phyloP scores from a whole-genome alignment of 64 coral and sea anemone genomes.

The Montipora sp. region DNA sequence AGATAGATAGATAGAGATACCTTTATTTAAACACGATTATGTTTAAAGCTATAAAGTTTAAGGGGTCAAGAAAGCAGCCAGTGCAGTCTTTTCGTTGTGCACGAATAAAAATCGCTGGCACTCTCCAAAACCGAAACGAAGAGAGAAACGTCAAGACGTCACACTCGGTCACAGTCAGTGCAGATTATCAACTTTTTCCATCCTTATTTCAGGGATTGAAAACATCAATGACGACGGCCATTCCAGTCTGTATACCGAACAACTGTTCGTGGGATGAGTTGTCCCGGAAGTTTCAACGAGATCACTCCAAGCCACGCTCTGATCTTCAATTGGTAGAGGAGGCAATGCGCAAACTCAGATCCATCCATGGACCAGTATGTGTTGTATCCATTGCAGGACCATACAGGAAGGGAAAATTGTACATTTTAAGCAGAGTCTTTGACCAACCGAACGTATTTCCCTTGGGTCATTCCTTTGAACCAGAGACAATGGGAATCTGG shows the following conservation, averaged over 20 bases:
- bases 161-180: no score
- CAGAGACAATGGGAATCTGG: conserved; percentile 79
- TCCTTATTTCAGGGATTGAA: background rate
- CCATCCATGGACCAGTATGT: conserved; percentile 55
- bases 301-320: background rate
- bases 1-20: no score
- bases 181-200: background rate
- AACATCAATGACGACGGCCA: background rate
- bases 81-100: no score
- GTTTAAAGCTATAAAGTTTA: no score
- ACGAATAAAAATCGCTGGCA: no score
- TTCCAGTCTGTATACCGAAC: conserved; percentile 65
- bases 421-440: conserved; percentile 69
- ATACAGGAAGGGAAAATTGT: conserved; percentile 70
- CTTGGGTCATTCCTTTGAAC: conserved; percentile 67
- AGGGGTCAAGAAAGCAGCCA: no score
- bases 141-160: no score
- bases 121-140: no score
- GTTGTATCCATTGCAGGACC: conserved; percentile 75
- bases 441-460: conserved; percentile 69
- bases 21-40: no score
- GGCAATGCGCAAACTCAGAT: conserved; percentile 44
- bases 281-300: conserved; percentile 11
- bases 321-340: conserved; percentile 15
- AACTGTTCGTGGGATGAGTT: conserved; percentile 59